Percentiles rank a stretch among this genome's conserved stretches.
These are phyloP conservation scores for Tribolium freemani DNA, from an alignment of 2,888 invertebrate genomes.

Conservation along the genomic window DNA sequence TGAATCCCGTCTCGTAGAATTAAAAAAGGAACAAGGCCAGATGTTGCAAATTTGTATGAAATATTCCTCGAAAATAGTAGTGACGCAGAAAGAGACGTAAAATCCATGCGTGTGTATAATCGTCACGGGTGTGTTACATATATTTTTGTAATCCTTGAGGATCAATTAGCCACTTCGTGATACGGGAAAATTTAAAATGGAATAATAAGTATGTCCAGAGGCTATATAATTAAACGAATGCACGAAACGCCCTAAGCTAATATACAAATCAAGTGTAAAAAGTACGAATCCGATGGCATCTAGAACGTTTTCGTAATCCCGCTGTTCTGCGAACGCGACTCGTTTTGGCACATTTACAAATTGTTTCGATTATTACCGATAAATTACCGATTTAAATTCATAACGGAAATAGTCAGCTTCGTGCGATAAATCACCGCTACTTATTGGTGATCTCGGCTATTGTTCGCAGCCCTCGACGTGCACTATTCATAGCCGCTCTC, in stretches of 20 bases:
- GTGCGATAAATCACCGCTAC: constrained; percentile 30
- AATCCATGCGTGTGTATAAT: constrained; percentile 39
- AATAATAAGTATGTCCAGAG: constrained; percentile 44
- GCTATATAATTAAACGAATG: constrained; percentile 40
- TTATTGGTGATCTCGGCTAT: neutral
- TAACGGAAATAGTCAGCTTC: constrained; percentile 22
- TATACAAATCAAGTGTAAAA: constrained; percentile 38
- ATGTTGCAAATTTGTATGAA: constrained; percentile 32
- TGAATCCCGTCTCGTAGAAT: constrained; percentile 5
- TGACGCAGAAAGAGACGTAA: constrained; percentile 24
- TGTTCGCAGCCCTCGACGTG: constrained; percentile 1
- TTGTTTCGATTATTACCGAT: constrained; percentile 36
- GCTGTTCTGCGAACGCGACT: constrained; percentile 14
- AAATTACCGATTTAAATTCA: constrained; percentile 27
- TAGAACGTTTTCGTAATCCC: constrained; percentile 2
- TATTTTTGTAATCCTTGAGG: constrained; percentile 46
- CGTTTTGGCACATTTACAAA: constrained; percentile 35
- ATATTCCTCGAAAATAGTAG: constrained; percentile 12
- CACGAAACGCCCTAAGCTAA: constrained; percentile 43
- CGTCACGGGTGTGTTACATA: constrained; percentile 41
- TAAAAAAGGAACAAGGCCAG: constrained; percentile 30
- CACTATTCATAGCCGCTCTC: neutral
- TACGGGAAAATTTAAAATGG: constrained; percentile 45
- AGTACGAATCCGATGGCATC: constrained; percentile 27
- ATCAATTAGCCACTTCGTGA: constrained; percentile 46